Evolutionary conservation across 1,140 invertebrate species (phyloP), one percentile per base, ranked within the genome.

Genomic region (Bombus soroeensis): DNA sequence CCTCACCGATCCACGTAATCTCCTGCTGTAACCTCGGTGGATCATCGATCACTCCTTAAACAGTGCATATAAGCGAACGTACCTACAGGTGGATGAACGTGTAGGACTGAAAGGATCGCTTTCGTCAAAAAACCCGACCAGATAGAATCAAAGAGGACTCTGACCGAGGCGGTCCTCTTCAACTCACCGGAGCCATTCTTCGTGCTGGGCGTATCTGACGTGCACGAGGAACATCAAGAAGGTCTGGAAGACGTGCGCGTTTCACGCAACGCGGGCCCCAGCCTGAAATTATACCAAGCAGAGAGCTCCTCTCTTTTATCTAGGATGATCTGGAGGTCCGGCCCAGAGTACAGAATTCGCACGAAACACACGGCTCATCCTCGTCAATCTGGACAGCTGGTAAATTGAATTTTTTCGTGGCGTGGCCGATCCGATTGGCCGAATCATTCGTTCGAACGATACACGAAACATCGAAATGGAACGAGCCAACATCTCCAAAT

Each of bases 311-410:
- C 84, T 59, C 76, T 77, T 81, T 87, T 87, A 89, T 89, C 88
- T 89, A 89, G 88, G 88, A 89, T 73, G 76, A 87, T 89, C 88
- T 84, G 72, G 9, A 74, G 15, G 47, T 22, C 47, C 13, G 74
- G 1, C 37, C 47, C 59, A 8, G 68, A 59, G 47, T 75, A n/a
- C 72, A 68, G 84, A 89, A 89, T 89, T 81, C 72, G 71, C 80
- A 82, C 53, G 73, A 62, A 75, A 88, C 66, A 34, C 66, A 34
- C 39, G 78, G 74, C 68, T 89, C 81, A 87, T 89, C 88, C 85
- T 89, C 88, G 87, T 89, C 88, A 89, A 83, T 71, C 78, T 32
- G 66, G 88, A 89, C 88, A 89, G 88, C 88, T 73, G 85, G 80
- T 78, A 89, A 89, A 89, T 89, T 89, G 88, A 89, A 89, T 89